Evolutionary conservation across 2,113 vertebrate genomes (phyloP).

Genomic region (Austrofundulus limnaeus): DNA sequence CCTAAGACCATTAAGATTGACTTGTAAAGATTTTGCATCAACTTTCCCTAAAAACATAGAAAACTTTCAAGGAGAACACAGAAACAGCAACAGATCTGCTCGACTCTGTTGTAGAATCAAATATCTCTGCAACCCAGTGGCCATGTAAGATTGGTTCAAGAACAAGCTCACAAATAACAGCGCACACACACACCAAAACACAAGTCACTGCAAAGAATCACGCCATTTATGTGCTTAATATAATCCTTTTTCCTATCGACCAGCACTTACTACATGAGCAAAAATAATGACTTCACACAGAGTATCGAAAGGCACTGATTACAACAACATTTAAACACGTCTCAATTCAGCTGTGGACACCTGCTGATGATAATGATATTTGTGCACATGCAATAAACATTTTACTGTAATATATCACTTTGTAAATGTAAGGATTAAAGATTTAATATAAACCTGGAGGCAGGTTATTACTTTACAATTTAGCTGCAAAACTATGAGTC

Average conservation of each 20-base stretch:
- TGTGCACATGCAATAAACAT: neutral
- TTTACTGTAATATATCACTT: neutral
- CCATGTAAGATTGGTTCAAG: neutral
- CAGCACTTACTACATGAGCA: neutral
- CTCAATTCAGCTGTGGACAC: neutral
- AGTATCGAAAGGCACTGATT: neutral
- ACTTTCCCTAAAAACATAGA: constrained; percentile 19
- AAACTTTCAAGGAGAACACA: constrained; percentile 1
- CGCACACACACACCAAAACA: no score
- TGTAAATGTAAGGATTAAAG: neutral
- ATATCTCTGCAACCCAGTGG: constrained; percentile 8
- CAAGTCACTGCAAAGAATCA: neutral
- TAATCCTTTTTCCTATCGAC: neutral
- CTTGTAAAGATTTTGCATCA: constrained; percentile 6
- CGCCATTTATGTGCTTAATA: neutral
- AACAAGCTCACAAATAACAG: neutral
- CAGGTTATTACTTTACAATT: constrained; percentile 16
- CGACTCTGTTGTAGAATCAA: constrained; percentile 17
- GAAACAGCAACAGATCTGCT: constrained; percentile 17
- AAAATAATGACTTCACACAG: neutral
- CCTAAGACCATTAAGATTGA: constrained; percentile 5
- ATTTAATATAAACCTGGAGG: neutral
- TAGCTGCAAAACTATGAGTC: constrained; percentile 25
- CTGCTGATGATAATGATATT: constrained; percentile 3
- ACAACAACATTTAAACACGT: neutral